Evolutionary conservation across 2,797 vertebrate species (phyloP).

Genomic region (Spea hammondii): DNA sequence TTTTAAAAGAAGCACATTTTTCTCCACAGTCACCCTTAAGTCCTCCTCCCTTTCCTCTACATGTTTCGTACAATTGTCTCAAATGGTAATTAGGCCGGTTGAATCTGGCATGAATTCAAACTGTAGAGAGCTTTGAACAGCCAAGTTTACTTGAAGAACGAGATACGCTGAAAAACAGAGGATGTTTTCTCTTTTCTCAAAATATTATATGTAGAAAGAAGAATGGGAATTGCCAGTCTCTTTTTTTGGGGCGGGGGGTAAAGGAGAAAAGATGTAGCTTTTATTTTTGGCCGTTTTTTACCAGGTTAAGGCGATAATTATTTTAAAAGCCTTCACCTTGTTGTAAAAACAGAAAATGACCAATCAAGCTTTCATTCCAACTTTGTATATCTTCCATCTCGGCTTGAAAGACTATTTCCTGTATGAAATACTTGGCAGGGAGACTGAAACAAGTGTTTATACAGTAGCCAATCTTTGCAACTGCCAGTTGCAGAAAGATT

Average conservation of each 20-base stretch:
- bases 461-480: constrained; percentile 28
- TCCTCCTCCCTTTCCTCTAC: constrained; percentile 51
- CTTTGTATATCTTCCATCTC: constrained; percentile 36
- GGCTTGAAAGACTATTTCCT: constrained; percentile 43
- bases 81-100: constrained; percentile 48
- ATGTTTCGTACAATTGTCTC: constrained; percentile 47
- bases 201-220: neutral
- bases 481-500: constrained; percentile 17
- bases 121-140: constrained; percentile 41
- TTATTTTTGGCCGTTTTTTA: constrained; percentile 7
- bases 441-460: constrained; percentile 33
- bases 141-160: constrained; percentile 48
- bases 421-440: constrained; percentile 36
- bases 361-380: constrained; percentile 39
- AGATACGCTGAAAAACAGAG: constrained; percentile 42
- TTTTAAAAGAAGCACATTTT: constrained; percentile 38
- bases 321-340: constrained; percentile 27
- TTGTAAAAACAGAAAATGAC: constrained; percentile 25
- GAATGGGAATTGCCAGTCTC: neutral
- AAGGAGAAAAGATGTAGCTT: neutral
- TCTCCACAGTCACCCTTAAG: constrained; percentile 38
- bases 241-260: neutral
- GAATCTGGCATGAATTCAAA: constrained; percentile 46
- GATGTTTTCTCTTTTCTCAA: constrained; percentile 6
- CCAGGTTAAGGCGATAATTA: neutral